Evolutionary conservation across 2,888 invertebrate species (phyloP).

Genomic region (Belgica antarctica): DNA sequence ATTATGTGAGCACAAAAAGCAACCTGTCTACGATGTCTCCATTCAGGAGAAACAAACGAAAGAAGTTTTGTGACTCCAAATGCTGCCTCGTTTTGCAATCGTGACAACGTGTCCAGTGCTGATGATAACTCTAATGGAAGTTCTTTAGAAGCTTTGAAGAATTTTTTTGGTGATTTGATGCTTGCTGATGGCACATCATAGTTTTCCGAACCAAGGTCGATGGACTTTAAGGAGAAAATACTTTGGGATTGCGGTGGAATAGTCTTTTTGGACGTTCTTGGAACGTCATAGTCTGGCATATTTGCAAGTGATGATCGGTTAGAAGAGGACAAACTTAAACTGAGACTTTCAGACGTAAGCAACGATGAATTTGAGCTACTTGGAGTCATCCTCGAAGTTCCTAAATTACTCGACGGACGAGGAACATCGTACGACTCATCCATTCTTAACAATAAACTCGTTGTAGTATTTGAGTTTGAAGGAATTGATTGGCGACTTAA

Average conservation of each 20-base stretch:
- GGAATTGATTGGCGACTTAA: conserved; percentile 33
- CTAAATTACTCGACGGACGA: conserved; percentile 56
- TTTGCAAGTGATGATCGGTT: conserved; percentile 59
- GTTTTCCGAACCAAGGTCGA: conserved; percentile 47
- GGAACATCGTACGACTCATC: conserved; percentile 64
- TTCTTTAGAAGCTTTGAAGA: conserved; percentile 57
- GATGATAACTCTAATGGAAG: conserved; percentile 72
- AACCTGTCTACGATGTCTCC: conserved; percentile 81
- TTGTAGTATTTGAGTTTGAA: conserved; percentile 12
- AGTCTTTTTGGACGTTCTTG: conserved; percentile 53
- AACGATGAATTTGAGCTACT: conserved; percentile 67
- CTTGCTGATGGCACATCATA: conserved; percentile 45
- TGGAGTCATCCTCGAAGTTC: conserved; percentile 61
- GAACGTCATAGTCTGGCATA: conserved; percentile 71
- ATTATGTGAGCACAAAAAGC: too few relatives aligned
- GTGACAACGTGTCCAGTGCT: conserved; percentile 72
- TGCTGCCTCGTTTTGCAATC: conserved; percentile 76
- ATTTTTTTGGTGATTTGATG: conserved; percentile 48
- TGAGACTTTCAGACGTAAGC: conserved; percentile 62
- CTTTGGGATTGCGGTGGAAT: conserved; percentile 45
- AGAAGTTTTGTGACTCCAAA: conserved; percentile 72
- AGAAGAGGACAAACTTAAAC: conserved; percentile 58
- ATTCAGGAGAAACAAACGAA: conserved; percentile 74
- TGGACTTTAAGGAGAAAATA: conserved; percentile 36
- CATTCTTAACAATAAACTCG: conserved; percentile 37